Evolutionary conservation across 2,113 vertebrate genomes (phyloP).

Genomic region (Ophthalmolycus amberensis): DNA sequence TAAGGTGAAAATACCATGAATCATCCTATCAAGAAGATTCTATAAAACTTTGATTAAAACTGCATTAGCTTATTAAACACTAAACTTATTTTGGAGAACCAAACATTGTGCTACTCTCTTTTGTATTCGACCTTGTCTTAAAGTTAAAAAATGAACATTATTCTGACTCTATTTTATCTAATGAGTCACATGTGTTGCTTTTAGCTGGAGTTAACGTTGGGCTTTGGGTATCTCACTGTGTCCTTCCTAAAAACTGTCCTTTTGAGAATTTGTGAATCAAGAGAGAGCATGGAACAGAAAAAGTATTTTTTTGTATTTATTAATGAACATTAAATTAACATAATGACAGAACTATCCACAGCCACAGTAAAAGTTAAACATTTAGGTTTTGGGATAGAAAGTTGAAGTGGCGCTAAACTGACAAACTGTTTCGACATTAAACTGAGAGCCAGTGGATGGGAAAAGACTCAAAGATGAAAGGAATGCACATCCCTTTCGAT

Average conservation of each 20-base stretch:
- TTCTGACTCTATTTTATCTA: neutral
- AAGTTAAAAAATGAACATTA: slow-evolving; percentile 7
- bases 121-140: neutral
- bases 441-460: too few species aligned
- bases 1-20: neutral
- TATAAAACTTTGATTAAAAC: neutral
- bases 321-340: neutral
- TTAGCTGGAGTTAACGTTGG: neutral
- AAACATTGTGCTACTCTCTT: neutral
- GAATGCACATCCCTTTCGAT: neutral
- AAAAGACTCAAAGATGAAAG: neutral
- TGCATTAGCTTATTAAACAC: neutral
- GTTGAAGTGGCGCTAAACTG: neutral
- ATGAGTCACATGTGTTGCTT: neutral
- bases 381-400: too few species aligned
- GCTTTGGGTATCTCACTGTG: neutral
- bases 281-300: neutral
- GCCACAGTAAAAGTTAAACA: neutral
- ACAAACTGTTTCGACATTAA: neutral
- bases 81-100: neutral
- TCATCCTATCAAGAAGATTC: neutral
- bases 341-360: neutral
- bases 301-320: neutral
- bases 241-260: neutral
- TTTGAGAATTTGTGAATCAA: neutral